phyloP scores from a whole-genome alignment of 2,888 invertebrate genomes.

The Congeria kusceri region DNA sequence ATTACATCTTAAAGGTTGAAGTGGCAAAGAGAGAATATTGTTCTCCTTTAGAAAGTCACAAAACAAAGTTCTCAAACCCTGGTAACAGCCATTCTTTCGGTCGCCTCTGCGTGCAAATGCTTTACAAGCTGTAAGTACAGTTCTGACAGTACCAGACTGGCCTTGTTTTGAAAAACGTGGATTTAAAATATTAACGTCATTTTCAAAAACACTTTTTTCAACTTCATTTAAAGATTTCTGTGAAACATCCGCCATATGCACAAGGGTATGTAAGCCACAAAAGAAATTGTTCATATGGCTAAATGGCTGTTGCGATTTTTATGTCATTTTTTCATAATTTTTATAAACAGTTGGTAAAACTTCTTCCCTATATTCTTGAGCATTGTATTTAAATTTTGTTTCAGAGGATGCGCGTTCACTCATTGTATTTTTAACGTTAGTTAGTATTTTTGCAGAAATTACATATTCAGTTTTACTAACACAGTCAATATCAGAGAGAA shows the following conservation, averaged over 20 bases:
- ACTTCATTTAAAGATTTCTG: conserved; percentile 4
- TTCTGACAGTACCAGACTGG: conserved; percentile 12
- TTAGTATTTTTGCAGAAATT: too few relatives aligned
- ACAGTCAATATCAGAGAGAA: too few relatives aligned
- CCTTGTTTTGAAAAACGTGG: conserved; percentile 8
- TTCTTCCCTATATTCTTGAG: conserved; percentile 14
- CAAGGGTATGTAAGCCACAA: conserved; percentile 35
- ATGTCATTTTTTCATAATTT: conserved; percentile 9
- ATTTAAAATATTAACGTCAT: background rate
- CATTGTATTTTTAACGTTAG: conserved; percentile 36
- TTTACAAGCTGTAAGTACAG: conserved; percentile 10
- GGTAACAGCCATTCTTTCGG: conserved; percentile 44
- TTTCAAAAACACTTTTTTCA: conserved; percentile 8
- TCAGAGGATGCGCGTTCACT: conserved; percentile 33
- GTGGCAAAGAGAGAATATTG: conserved; percentile 21
- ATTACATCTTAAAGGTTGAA: conserved; percentile 41
- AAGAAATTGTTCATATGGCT: conserved; percentile 30
- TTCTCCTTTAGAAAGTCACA: conserved; percentile 36
- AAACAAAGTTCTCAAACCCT: conserved; percentile 36
- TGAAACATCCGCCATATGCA: conserved; percentile 26
- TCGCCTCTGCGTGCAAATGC: conserved; percentile 32
- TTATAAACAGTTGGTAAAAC: conserved; percentile 11
- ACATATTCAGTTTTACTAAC: too few relatives aligned
- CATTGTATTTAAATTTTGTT: conserved; percentile 28
- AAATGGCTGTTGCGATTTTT: conserved; percentile 9